Conservation (phyloP, 2,113 vertebrate genomes). For the Dipodomys spectabilis region DNA sequence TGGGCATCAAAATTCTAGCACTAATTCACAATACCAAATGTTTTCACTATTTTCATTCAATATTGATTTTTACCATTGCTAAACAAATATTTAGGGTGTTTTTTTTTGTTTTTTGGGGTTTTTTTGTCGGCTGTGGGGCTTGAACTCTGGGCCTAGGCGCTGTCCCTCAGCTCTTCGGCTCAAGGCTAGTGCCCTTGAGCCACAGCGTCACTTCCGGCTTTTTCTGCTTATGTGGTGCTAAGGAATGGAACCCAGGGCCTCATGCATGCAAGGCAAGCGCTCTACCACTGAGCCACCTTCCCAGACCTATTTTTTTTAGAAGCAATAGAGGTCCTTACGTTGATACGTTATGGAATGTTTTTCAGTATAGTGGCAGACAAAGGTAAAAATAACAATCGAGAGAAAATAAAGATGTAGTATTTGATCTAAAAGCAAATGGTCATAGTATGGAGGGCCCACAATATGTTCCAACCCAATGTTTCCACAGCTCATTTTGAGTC, state of each 20-base stretch:
- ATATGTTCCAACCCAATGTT: fast-evolving
- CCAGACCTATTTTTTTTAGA: no score
- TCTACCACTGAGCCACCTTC: no score
- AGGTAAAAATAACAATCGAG: neutral
- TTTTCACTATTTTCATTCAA: neutral
- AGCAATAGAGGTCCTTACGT: neutral
- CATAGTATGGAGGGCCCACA: no score
- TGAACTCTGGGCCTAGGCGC: no score
- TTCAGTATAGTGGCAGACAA: neutral
- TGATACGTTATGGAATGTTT: neutral
- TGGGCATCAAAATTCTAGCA: neutral
- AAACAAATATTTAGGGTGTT: neutral
- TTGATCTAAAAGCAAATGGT: neutral
- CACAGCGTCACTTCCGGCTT: no score
- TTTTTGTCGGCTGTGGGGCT: no score
- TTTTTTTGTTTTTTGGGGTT: no score
- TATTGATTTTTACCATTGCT: neutral
- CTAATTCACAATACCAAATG: neutral
- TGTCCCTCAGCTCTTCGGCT: no score
- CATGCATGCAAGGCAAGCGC: no score
- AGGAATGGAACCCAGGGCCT: no score
- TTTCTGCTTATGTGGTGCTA: no score
- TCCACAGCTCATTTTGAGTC: neutral
- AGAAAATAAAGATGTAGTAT: neutral
- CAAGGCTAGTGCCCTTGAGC: no score